These are phyloP conservation scores for Thereva unica DNA, from an alignment of 2,888 invertebrate genomes.

Conservation along the genomic window DNA sequence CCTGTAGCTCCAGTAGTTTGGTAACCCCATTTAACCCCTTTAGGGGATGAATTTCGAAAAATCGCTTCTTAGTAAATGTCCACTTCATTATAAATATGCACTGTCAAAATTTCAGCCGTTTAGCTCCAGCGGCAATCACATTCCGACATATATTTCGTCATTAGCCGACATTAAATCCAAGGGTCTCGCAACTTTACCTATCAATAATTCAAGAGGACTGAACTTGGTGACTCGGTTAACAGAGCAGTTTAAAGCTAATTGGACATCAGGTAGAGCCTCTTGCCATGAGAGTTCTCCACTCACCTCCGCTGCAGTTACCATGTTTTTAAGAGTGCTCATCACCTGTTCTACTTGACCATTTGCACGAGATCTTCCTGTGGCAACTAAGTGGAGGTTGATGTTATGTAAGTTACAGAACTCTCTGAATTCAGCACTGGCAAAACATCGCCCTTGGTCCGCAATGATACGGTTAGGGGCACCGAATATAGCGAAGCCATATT, in stretches of 20 bases:
- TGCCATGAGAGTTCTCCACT: slow-evolving; percentile 1
- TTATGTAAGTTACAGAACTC: background rate
- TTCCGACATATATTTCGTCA: too few relatives aligned
- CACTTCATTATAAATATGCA: too few relatives aligned
- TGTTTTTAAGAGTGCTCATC: slow-evolving; percentile 11
- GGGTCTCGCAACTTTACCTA: slow-evolving; percentile 12
- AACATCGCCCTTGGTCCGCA: slow-evolving; percentile 10
- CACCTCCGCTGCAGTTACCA: background rate
- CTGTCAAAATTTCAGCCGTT: too few relatives aligned
- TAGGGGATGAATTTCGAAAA: too few relatives aligned
- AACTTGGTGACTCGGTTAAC: slow-evolving; percentile 1
- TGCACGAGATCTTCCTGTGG: background rate
- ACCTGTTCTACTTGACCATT: slow-evolving; percentile 8
- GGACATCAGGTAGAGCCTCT: background rate
- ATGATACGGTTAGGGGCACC: slow-evolving; percentile 1
- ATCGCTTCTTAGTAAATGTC: too few relatives aligned
- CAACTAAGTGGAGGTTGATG: background rate
- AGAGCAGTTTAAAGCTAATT: background rate
- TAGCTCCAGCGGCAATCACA: too few relatives aligned
- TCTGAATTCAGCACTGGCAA: background rate
- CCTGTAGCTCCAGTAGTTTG: too few relatives aligned
- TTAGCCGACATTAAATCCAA: background rate
- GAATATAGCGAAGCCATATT: background rate
- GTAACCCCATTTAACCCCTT: too few relatives aligned
- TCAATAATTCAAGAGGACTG: slow-evolving; percentile 8